These are phyloP conservation scores for Columba janthina DNA, from an alignment of 2,113 vertebrate genomes.

Conservation along the genomic window DNA sequence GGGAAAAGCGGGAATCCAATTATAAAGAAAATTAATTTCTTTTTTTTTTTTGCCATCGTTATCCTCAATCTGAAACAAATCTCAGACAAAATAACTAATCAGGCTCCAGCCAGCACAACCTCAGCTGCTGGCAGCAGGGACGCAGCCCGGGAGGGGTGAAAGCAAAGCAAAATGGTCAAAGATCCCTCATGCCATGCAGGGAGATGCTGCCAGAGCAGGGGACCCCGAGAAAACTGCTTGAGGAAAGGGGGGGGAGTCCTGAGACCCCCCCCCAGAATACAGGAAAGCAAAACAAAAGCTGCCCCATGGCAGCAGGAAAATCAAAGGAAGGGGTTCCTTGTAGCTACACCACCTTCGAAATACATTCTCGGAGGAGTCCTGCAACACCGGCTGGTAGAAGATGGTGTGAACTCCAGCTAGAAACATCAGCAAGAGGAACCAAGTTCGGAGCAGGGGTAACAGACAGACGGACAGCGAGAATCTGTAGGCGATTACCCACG, in stretches of 20 bases:
- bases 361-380: background rate
- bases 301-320: background rate
- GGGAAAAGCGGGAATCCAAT: background rate
- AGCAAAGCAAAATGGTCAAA: background rate
- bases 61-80: slow-evolving; percentile 14
- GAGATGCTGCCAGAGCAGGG: background rate
- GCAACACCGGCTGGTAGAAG: background rate
- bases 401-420: background rate
- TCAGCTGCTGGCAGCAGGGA: background rate
- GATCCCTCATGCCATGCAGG: background rate
- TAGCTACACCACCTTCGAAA: background rate
- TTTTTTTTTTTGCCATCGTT: slow-evolving; percentile 1
- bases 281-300: background rate
- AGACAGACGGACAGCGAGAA: background rate
- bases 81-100: slow-evolving; percentile 8
- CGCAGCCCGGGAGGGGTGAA: background rate
- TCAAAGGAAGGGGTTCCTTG: accelerated
- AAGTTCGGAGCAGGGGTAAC: background rate
- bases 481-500: accelerated
- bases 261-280: background rate
- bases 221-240: accelerated
- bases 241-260: accelerated
- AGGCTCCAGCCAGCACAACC: background rate
- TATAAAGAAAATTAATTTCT: slow-evolving; percentile 33
- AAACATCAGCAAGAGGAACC: background rate